Evolutionary conservation across 2,113 vertebrate genomes (phyloP).

Genomic region (Poecilia latipinna): DNA sequence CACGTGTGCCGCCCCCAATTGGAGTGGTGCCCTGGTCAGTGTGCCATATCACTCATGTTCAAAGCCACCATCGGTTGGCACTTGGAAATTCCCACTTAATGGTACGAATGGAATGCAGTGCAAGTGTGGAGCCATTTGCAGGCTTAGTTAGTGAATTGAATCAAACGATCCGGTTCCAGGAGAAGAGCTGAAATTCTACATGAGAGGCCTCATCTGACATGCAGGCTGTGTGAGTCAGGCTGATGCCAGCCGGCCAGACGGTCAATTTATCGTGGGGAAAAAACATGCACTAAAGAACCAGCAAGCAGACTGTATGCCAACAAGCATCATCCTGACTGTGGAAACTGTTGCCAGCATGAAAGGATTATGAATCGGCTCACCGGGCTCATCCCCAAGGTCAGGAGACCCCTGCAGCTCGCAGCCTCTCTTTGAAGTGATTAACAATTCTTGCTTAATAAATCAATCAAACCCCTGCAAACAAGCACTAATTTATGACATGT

Average conservation of each 20-base stretch:
- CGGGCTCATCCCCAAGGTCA: constrained; percentile 5
- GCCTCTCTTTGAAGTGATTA: constrained; percentile 5
- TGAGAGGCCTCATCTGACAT: background rate
- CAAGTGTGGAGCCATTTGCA: background rate
- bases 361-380: constrained; percentile 16
- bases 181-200: background rate
- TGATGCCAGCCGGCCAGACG: constrained; percentile 3
- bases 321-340: constrained; percentile 4
- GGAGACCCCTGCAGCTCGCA: background rate
- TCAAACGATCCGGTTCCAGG: background rate
- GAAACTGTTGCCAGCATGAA: constrained; percentile 7
- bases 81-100: background rate
- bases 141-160: background rate
- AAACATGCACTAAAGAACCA: constrained; percentile 1
- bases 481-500: background rate
- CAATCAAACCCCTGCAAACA: background rate
- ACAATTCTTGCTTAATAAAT: background rate
- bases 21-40: background rate
- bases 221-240: background rate
- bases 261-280: constrained; percentile 16
- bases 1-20: too few species aligned
- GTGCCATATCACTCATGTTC: background rate
- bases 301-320: constrained; percentile 9
- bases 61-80: background rate
- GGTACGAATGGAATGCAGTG: background rate